Percentiles rank a stretch among this genome's conserved stretches.
Conservation (phyloP, 2,797 vertebrate genomes). For the Megaceryle alcyon region DNA sequence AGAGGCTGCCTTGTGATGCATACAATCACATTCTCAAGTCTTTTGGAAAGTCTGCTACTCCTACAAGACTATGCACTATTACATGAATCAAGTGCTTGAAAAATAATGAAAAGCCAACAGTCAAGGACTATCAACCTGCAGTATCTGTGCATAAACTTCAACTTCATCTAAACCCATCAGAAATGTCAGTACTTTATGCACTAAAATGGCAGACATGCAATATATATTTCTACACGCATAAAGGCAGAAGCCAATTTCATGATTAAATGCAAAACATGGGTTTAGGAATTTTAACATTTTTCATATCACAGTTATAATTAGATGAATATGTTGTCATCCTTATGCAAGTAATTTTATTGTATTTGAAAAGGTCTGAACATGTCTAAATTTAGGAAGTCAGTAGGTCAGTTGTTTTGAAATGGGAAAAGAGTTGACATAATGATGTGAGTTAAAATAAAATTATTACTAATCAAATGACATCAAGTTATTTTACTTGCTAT, state of each 20-base stretch:
- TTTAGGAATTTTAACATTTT: background rate
- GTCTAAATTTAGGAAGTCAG: background rate
- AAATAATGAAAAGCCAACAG: background rate
- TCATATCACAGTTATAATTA: background rate
- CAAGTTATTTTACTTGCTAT: background rate
- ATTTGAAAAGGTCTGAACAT: background rate
- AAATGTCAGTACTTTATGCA: background rate
- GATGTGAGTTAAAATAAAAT: background rate
- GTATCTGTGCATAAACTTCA: background rate
- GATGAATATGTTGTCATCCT: background rate
- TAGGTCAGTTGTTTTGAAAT: background rate
- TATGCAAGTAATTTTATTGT: background rate
- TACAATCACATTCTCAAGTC: background rate
- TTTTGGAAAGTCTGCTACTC: background rate
- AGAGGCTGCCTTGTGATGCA: background rate
- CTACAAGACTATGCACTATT: background rate
- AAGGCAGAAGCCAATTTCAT: background rate
- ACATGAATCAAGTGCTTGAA: background rate
- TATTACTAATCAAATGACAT: background rate
- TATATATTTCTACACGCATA: background rate
- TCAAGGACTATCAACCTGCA: background rate
- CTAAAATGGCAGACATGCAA: background rate
- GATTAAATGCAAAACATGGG: background rate
- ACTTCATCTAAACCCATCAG: background rate
- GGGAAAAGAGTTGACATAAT: background rate